Base-by-base conservation (phyloP, 2,797 vertebrate species). In the Amazona finschi region DNA sequence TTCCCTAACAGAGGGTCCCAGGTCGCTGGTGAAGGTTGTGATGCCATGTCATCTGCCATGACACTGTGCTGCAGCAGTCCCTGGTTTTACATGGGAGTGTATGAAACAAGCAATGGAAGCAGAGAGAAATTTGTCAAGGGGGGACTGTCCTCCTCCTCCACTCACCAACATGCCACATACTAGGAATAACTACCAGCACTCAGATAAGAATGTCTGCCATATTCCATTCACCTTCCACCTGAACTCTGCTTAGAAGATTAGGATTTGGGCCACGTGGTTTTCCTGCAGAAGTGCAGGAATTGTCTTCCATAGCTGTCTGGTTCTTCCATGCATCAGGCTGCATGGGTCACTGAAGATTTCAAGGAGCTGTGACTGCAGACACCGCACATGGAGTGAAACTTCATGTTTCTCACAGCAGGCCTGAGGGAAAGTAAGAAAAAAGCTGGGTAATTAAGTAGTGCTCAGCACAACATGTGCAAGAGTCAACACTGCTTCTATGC, bases 391-490 rank as follows among this genome's bases (percentile, higher is more conserved):
- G 38, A 94, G 19, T 1, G 3, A 70, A 39, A 44, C 46, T 24
- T 90, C 36, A 2, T 5, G 20, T 69, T 95, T 77, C 57, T 76
- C 70, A 19, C 18, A 57, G 74, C 22, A 76, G 36, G 15, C 28
- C 91, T 94, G 49, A 83, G 38, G 70, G 44, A 76, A 95, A 50
- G 50, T 20, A 94, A 80, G 52, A 87, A 88, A 93, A 94, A 74
- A 36, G 6, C 12, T 53, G 41, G n/a, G 12, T 76, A 69, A 92
- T 75, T 86, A 73, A 70, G 88, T 3, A 84, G 19, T 12, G 52
- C 41, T 73, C 2, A 0, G 71, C 74, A 90, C 80, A 89, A 71
- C 50, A 61, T 2, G 0, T 43, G 39, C 13, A 20, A 70, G 57
- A 64, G 31, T 39, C 71, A 90, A 44, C 7, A 47, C 15, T 47